Evolutionary conservation across 2,888 invertebrate species (phyloP).

Genomic region (Lypha dubia): DNA sequence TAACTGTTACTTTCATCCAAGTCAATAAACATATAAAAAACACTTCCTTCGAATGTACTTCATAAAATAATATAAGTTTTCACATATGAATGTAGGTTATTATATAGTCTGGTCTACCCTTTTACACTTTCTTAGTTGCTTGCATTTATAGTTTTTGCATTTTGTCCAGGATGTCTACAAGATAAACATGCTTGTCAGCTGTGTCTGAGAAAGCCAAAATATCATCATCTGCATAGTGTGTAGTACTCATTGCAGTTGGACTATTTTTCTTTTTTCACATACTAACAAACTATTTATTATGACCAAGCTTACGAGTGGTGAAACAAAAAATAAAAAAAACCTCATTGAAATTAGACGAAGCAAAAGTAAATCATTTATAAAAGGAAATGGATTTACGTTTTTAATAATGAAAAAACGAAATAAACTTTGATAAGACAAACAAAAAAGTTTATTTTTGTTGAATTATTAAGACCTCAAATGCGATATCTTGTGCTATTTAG

Average conservation of each 20-base stretch:
- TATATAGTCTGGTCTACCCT: conserved; percentile 9
- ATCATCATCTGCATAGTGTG: conserved; percentile 38
- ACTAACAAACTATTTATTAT: conserved; percentile 53
- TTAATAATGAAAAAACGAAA: conserved; percentile 1
- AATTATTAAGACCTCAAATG: too few relatives aligned
- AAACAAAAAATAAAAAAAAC: conserved; percentile 19
- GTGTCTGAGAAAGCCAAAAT: conserved; percentile 41
- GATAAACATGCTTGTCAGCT: conserved; percentile 65
- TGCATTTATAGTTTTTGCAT: conserved; percentile 2
- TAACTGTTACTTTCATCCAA: neutral
- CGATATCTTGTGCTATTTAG: too few relatives aligned
- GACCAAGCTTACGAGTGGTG: conserved; percentile 24
- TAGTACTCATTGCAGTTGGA: conserved; percentile 31
- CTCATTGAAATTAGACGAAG: conserved; percentile 32
- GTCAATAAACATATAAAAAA: neutral
- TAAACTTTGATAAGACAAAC: neutral
- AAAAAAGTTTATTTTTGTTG: neutral
- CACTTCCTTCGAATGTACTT: neutral
- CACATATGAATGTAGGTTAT: conserved; percentile 2
- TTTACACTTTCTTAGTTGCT: conserved; percentile 19
- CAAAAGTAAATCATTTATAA: conserved; percentile 47
- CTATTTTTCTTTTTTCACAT: conserved; percentile 12
- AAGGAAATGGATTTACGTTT: conserved; percentile 42
- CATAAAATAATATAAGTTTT: neutral
- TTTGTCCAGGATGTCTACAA: conserved; percentile 61